Conservation (phyloP, 1,140 invertebrate species). For the Anastrepha obliqua region DNA sequence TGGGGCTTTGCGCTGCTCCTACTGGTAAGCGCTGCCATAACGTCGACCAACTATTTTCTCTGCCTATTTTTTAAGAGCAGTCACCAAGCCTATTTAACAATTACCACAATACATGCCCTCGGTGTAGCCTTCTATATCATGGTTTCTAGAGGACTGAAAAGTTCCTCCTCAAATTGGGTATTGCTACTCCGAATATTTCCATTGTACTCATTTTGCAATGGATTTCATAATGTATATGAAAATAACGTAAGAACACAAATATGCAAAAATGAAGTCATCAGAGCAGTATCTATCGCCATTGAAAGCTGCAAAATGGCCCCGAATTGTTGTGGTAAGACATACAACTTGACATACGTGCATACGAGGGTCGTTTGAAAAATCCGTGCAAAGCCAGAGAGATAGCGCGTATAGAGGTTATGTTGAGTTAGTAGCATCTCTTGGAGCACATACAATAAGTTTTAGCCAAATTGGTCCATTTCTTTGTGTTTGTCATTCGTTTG, state of each 20-base stretch:
- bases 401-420: no score
- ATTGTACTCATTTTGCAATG: neutral
- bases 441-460: no score
- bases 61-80: constrained; percentile 2
- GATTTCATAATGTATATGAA: neutral
- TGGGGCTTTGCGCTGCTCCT: neutral
- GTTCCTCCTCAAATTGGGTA: neutral
- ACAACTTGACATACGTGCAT: no score
- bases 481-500: no score
- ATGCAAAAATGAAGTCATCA: neutral
- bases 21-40: neutral
- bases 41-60: neutral
- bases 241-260: neutral
- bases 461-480: no score
- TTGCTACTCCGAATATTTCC: constrained; percentile 5
- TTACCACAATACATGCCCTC: neutral
- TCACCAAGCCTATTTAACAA: neutral
- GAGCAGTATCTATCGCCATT: neutral
- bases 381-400: no score
- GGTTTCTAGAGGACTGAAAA: neutral
- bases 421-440: no score
- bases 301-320: neutral
- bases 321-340: constrained; percentile 1
- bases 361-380: no score
- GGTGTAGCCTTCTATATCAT: neutral